Percentiles rank a stretch among this genome's conserved stretches.
Evolutionary conservation across 2,113 vertebrate species (phyloP).

Genomic region (Cranoglanis bouderius): DNA sequence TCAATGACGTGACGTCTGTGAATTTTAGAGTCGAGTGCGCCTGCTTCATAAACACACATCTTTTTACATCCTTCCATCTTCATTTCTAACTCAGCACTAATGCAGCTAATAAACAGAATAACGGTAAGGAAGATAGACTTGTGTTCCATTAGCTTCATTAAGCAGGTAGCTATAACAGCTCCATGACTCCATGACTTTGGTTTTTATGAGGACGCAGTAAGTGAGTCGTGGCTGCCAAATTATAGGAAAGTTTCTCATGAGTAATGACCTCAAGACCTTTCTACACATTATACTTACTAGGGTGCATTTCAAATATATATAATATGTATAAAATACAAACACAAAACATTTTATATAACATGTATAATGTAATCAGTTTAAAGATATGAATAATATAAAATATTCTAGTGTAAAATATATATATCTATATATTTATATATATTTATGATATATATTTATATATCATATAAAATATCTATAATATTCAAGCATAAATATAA

Average conservation of each 20-base stretch:
- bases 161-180: neutral
- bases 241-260: neutral
- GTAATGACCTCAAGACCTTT: neutral
- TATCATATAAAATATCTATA: neutral
- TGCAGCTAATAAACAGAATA: neutral
- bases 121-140: neutral
- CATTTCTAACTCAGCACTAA: neutral
- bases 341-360: neutral
- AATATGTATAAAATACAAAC: no score
- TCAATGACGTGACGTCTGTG: neutral
- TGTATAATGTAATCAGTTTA: no score
- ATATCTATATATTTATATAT: no score
- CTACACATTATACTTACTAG: no score
- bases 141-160: conserved; percentile 32
- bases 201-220: conserved; percentile 17
- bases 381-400: neutral
- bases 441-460: no score
- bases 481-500: neutral
- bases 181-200: neutral
- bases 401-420: no score
- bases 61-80: neutral
- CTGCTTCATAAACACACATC: neutral
- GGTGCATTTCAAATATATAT: neutral
- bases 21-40: neutral
- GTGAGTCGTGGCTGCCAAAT: neutral